phyloP scores from a whole-genome alignment of 2,888 invertebrate species.

The Xestia rhomboidea region DNA sequence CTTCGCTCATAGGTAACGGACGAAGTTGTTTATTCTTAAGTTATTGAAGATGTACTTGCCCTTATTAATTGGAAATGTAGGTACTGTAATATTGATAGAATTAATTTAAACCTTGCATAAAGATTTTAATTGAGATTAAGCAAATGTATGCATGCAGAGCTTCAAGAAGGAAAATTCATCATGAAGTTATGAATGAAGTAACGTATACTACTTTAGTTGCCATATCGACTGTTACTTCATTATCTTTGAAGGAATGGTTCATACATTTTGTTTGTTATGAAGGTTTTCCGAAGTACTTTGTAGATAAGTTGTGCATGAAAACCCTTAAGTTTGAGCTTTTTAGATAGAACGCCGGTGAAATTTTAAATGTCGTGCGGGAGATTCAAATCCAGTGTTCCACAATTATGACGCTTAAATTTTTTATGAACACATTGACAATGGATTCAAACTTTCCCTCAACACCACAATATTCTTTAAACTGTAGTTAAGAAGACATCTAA shows the following conservation, averaged over 20 bases:
- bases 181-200: constrained; percentile 26
- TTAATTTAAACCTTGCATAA: background rate
- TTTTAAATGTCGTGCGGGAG: background rate
- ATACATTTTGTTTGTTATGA: background rate
- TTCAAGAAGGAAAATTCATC: background rate
- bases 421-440: background rate
- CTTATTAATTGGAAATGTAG: background rate
- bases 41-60: constrained; percentile 11
- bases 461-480: background rate
- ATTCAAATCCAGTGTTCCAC: background rate
- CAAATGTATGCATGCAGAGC: constrained; percentile 5
- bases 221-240: background rate
- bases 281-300: background rate
- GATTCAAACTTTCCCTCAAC: background rate
- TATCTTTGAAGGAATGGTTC: background rate
- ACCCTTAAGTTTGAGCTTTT: background rate
- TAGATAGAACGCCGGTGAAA: background rate
- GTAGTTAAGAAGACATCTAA: background rate
- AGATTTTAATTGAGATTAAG: constrained; percentile 19
- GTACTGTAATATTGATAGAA: background rate
- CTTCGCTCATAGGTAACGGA: background rate
- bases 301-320: background rate
- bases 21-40: background rate
- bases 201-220: constrained; percentile 13
- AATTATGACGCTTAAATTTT: background rate